Percentiles rank a stretch among this genome's conserved stretches.
phyloP scores from a whole-genome alignment of 2,113 vertebrate genomes.

The Nerophis ophidion region DNA sequence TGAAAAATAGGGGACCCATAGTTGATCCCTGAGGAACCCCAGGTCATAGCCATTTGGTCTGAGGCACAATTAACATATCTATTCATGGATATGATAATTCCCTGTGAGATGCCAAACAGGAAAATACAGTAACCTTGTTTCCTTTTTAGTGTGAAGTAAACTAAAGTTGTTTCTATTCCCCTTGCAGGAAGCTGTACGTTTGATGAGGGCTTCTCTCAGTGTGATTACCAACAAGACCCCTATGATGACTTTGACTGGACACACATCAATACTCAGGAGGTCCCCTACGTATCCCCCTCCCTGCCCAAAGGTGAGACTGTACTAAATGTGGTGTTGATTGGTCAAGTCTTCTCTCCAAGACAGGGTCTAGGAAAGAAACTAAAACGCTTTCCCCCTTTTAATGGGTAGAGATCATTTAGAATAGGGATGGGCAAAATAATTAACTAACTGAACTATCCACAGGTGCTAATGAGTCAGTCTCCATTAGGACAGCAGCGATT shows the following conservation, averaged over 20 bases:
- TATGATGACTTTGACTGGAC: constrained; percentile 97
- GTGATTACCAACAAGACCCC: constrained; percentile 93
- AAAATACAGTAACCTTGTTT: background rate
- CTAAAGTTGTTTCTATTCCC: constrained; percentile 1
- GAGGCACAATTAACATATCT: too few relatives aligned
- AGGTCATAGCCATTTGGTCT: too few relatives aligned
- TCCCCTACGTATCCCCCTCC: constrained; percentile 84
- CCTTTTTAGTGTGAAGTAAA: background rate
- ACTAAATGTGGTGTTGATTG: background rate
- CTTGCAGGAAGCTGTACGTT: constrained; percentile 87
- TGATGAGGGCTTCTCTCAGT: constrained; percentile 87
- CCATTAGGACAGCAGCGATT: too few relatives aligned
- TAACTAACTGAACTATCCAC: too few relatives aligned
- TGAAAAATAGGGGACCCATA: too few relatives aligned
- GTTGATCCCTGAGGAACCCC: too few relatives aligned
- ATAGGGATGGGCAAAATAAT: too few relatives aligned
- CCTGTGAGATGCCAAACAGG: background rate
- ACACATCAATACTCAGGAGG: constrained; percentile 89
- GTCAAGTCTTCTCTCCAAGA: too few relatives aligned
- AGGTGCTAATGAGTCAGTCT: too few relatives aligned
- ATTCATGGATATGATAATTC: background rate
- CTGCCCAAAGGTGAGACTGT: constrained; percentile 88
- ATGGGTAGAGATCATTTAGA: too few relatives aligned
- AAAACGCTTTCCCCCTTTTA: too few relatives aligned
- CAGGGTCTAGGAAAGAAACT: too few relatives aligned